Percentiles rank a stretch among this genome's conserved stretches.
Evolutionary conservation across 1,140 invertebrate species (phyloP).

Genomic region (Achatina immaculata): DNA sequence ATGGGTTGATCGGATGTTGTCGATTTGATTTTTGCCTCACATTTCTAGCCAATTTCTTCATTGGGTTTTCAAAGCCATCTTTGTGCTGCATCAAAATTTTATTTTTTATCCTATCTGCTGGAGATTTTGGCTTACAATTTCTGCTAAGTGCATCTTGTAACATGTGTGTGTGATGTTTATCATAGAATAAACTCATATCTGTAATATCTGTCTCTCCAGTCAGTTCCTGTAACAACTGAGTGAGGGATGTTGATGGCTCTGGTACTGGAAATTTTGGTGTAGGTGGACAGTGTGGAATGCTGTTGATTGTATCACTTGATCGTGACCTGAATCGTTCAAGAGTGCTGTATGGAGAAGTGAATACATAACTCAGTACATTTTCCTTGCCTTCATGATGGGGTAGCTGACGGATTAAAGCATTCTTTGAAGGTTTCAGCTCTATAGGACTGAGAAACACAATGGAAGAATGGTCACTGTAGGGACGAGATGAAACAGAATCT

Average conservation of each 20-base stretch:
- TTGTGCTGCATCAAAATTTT: neutral
- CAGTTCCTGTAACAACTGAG: conserved; percentile 57
- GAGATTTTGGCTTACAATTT: neutral
- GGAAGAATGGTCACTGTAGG: conserved; percentile 61
- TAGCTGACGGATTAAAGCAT: conserved; percentile 55
- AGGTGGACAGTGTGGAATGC: conserved; percentile 56
- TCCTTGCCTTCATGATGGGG: conserved; percentile 50
- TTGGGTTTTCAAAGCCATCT: neutral
- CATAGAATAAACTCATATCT: conserved; percentile 8
- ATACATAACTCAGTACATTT: conserved; percentile 43
- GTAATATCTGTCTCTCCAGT: conserved; percentile 43
- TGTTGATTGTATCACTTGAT: conserved; percentile 62
- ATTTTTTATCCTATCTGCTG: neutral
- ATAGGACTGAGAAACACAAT: conserved; percentile 63
- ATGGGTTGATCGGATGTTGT: conserved; percentile 51
- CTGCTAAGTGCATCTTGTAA: neutral
- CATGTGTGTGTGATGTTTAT: neutral
- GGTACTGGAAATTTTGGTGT: conserved; percentile 62
- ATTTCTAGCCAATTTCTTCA: neutral
- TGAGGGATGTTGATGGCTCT: conserved; percentile 54
- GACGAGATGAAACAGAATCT: conserved; percentile 59
- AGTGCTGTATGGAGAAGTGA: conserved; percentile 41
- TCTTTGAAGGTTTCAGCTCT: conserved; percentile 55
- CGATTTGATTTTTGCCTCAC: neutral
- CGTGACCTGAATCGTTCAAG: conserved; percentile 53